Base-by-base conservation (phyloP, 1,140 invertebrate genomes). In the Sitobion miscanthi region DNA sequence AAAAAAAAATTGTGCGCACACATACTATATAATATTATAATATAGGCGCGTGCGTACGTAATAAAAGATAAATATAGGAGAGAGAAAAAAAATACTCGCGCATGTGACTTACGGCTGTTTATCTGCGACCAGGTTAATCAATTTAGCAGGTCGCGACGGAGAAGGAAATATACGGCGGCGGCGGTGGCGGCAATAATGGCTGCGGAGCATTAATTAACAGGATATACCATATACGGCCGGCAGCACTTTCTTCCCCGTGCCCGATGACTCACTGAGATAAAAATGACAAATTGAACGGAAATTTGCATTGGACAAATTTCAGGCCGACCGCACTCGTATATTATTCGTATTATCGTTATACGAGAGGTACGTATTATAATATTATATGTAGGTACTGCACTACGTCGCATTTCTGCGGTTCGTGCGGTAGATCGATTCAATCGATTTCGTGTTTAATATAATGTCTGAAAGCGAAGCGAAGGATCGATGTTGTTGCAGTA, bases 61-160 rank as follows among this genome's bases (percentile, higher is more conserved):
- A 90, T 45, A 69, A 90, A n/a, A 90, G 25, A 57, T 30, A 8
- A 42, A 52, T 35, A 52, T 21, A 88, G 11, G 3, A 54, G 23
- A 52, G n/a, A 87, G 45, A 49, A 21, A 52, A 52, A 54, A 52
- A 49, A 87, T n/a, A 49, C 14, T 21, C n/a, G 62, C 21, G 45
- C n/a, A 83, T 93, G 91, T 93, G 91, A 93, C 91, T 93, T 85
- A 86, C 91, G 82, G 45, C 77, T 82, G 82, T 52, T 92, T 93
- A 93, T 93, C 91, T 49, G 62, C 82, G 82, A 93, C 91, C 91
- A 57, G 82, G 91, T 93, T 93, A 93, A 93, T 93, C 91, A 93
- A 93, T 93, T 86, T 93, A 86, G 82, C 89, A 1, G 52, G 38
- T 69, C 25, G 69, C 17, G 4, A 4, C 88, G 9, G n/a, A 82